Conservation (phyloP, 2,888 invertebrate genomes). For the Dioctria rufipes region DNA sequence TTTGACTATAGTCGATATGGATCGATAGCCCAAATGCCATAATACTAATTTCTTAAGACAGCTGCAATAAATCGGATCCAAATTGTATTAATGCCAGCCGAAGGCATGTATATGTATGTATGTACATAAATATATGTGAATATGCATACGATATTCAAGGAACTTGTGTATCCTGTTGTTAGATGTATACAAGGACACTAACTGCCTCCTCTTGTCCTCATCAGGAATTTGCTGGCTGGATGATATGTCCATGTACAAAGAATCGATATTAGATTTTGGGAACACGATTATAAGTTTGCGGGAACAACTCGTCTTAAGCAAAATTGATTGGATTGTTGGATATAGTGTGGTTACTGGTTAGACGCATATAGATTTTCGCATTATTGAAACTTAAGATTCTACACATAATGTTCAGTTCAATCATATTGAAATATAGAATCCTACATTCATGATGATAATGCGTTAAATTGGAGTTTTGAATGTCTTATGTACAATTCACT, state of each 20-base stretch:
- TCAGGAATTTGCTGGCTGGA: constrained; percentile 37
- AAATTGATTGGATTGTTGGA: constrained; percentile 18
- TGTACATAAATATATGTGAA: too few species aligned
- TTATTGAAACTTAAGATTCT: too few species aligned
- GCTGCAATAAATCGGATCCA: neutral
- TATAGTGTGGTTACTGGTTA: neutral
- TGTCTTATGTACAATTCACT: too few species aligned
- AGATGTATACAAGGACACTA: constrained; percentile 14
- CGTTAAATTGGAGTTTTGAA: too few species aligned
- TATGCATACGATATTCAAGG: too few species aligned
- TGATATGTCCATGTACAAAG: neutral
- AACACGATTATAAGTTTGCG: neutral
- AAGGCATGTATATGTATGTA: neutral
- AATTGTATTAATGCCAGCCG: neutral
- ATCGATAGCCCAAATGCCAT: neutral
- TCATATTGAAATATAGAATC: too few species aligned
- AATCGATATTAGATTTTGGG: constrained; percentile 2
- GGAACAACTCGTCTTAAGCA: constrained; percentile 15
- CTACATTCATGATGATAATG: too few species aligned
- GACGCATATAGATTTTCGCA: too few species aligned
- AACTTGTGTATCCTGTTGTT: too few species aligned
- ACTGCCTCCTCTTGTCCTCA: constrained; percentile 6
- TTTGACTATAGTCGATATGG: neutral
- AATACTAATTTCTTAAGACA: constrained; percentile 11
- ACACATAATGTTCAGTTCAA: too few species aligned